Conservation (phyloP, 2,888 invertebrate genomes). For the Abscondita cerata region DNA sequence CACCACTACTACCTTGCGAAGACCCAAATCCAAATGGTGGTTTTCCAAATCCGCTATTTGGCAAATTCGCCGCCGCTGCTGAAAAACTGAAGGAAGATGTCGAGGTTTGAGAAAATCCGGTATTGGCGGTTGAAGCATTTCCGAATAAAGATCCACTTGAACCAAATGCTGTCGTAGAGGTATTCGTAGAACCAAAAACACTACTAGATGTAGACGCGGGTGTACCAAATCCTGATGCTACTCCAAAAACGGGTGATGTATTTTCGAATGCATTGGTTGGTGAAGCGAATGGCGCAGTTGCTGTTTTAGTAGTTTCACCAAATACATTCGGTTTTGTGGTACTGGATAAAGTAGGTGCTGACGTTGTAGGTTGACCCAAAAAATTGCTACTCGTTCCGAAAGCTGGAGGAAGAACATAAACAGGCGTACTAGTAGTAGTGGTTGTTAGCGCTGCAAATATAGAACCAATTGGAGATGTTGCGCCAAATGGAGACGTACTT, state of each 20-base stretch:
- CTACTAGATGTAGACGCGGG: conserved; percentile 11
- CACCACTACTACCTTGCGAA: conserved; percentile 14
- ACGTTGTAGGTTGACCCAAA: conserved; percentile 23
- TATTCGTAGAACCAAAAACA: conserved; percentile 16
- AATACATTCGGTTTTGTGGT: conserved; percentile 20
- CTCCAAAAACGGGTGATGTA: conserved; percentile 1
- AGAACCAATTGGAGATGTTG: conserved; percentile 10
- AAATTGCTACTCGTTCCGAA: background rate
- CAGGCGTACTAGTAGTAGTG: conserved; percentile 7
- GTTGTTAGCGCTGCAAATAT: conserved; percentile 17
- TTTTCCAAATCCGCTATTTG: conserved; percentile 25
- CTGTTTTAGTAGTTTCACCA: conserved; percentile 6
- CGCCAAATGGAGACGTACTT: conserved; percentile 1
- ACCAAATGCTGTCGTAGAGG: conserved; percentile 18
- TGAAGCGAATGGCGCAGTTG: conserved; percentile 33
- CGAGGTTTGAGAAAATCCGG: conserved; percentile 21
- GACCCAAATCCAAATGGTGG: conserved; percentile 42
- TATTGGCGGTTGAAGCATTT: background rate
- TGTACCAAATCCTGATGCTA: conserved; percentile 28
- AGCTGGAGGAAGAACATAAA: conserved; percentile 1
- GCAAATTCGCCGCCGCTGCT: conserved; percentile 27
- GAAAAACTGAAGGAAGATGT: conserved; percentile 44
- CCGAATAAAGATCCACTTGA: conserved; percentile 26
- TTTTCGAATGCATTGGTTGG: conserved; percentile 17
- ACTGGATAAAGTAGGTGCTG: conserved; percentile 38